Base-by-base conservation (phyloP, 2,888 invertebrate genomes). In the Ligdia adustata region DNA sequence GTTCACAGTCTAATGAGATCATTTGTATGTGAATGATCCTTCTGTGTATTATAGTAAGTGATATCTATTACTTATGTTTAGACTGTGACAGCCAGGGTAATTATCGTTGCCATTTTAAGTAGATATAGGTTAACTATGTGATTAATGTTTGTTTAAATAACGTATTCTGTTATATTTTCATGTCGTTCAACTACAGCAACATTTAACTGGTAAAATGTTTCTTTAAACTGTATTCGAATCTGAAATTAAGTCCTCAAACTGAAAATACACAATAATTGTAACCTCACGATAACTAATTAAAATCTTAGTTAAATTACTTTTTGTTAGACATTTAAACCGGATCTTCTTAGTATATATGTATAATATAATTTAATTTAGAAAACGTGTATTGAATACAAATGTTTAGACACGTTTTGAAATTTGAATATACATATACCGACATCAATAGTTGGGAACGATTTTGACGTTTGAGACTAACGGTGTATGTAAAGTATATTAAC, bases 321-420 rank as follows among this genome's bases (percentile, higher is more conserved):
- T 55, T 49, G 82, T 86, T 85, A 82, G 72, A 79, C 76, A 83
- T 86, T 84, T 83, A 80, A 83, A 71, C 81, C 75, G 72, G 69
- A 66, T 67, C 79, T 69, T 64, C 62, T 39, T n/a, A n/a, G n/a
- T n/a, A n/a, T n/a, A n/a, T n/a, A n/a, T n/a, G n/a, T n/a, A 54
- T 35, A 22, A 35, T 40, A 27, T 51, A 44, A 40, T 40, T 11
- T 18, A 14, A 28, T 44, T 41, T 41, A 31, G 37, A 47, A 14
- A 37, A 41, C 35, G 27, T 47, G 34, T 40, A 40, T 47, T 34
- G 28, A 26, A 28, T 39, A 39, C 14, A 27, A 22, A 7, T n/a
- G 3, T 18, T 22, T 37, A 48, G 32, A 15, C 27, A 26, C 37
- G 37, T 47, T 29, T 47, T 41, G 29, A 35, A 40, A 35, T 47